These are phyloP conservation scores for Bergia puertoricense DNA, from an alignment of 92 coral and sea anemone species.

Conservation along the genomic window DNA sequence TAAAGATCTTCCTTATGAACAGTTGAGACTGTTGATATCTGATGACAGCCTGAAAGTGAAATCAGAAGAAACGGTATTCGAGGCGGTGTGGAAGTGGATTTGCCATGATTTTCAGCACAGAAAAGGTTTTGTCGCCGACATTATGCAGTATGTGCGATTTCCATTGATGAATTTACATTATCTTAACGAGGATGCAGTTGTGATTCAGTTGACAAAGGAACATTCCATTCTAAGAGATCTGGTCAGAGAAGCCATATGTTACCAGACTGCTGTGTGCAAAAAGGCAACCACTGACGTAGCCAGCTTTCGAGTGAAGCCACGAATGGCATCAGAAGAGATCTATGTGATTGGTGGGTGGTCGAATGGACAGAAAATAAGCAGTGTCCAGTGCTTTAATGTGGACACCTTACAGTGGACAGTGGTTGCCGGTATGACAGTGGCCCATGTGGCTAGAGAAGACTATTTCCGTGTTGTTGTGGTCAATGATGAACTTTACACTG, in stretches of 20 bases:
- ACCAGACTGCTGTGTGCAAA: slow-evolving; percentile 72
- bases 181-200: slow-evolving; percentile 66
- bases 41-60: slow-evolving; percentile 95
- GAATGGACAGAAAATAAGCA: slow-evolving; percentile 97
- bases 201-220: slow-evolving; percentile 70
- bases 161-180: slow-evolving; percentile 92
- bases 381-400: slow-evolving; percentile 98
- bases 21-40: slow-evolving; percentile 70
- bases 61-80: slow-evolving; percentile 89
- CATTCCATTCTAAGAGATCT: slow-evolving; percentile 84
- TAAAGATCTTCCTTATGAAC: slow-evolving; percentile 76
- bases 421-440: slow-evolving; percentile 97
- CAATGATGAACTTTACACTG: slow-evolving; percentile 94
- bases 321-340: slow-evolving; percentile 99
- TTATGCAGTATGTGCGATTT: slow-evolving; percentile 91
- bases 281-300: slow-evolving; percentile 61
- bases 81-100: slow-evolving; percentile 97
- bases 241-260: slow-evolving; percentile 87
- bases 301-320: slow-evolving; percentile 93
- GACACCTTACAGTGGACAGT: slow-evolving; percentile 95
- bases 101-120: slow-evolving; percentile 80
- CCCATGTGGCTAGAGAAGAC: slow-evolving; percentile 96
- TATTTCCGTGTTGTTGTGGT: slow-evolving; percentile 95
- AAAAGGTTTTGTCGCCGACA: slow-evolving; percentile 71
- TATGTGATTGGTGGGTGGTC: slow-evolving; percentile 99